Conservation (phyloP, 2,888 invertebrate species). For the Dryobotodes eremita region DNA sequence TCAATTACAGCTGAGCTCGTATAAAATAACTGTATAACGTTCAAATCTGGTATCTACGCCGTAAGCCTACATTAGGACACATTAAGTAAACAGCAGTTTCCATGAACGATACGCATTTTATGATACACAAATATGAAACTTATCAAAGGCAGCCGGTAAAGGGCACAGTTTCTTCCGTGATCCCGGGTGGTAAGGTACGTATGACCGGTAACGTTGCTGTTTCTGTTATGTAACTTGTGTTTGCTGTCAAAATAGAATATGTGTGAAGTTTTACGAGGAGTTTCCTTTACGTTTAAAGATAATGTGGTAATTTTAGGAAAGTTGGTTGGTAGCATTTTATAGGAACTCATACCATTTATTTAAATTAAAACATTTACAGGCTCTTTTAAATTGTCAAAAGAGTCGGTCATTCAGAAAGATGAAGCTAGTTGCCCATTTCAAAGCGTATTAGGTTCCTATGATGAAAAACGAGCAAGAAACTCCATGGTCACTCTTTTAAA, state of each 20-base stretch:
- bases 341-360: background rate
- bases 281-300: constrained; percentile 38
- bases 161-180: constrained; percentile 34
- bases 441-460: background rate
- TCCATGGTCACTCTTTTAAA: background rate
- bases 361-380: background rate
- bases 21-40: background rate
- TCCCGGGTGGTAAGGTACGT: constrained; percentile 9
- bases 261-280: constrained; percentile 42
- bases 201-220: constrained; percentile 38
- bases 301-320: background rate
- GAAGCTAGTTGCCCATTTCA: background rate
- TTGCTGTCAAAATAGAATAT: constrained; percentile 16
- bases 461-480: background rate
- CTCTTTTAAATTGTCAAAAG: background rate
- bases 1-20: background rate
- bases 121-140: constrained; percentile 49
- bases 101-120: constrained; percentile 45
- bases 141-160: constrained; percentile 43
- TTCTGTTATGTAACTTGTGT: constrained; percentile 50
- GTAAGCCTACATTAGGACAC: background rate
- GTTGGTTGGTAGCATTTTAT: background rate
- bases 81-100: constrained; percentile 34
- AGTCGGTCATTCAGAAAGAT: background rate
- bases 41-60: constrained; percentile 2